Base-by-base conservation (phyloP, 2,888 invertebrate genomes). In the Sthenelais limicola region DNA sequence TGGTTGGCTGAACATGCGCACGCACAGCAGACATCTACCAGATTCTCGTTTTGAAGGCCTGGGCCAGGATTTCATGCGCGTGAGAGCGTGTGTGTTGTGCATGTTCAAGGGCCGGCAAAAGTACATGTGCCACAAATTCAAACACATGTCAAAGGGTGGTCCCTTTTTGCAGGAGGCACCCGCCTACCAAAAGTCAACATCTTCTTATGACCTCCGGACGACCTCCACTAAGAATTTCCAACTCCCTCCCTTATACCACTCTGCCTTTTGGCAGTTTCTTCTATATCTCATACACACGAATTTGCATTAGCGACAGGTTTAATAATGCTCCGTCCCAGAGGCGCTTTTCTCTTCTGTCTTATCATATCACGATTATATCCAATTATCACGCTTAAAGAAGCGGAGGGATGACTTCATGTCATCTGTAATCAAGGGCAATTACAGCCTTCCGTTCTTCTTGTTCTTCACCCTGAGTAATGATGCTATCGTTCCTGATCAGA, bases 351-450 rank as follows among this genome's bases (percentile, higher is more conserved):
- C 62, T 3, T 7, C 62, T 38, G 62, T 62, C 62, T 62, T 35
- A 35, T 62, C 62, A 62, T 43, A 43, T 62, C 38, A 62, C 62
- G 43, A 62, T 62, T 62, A 62, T 43, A 38, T 35, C 62, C 62
- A 35, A 56, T 62, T 38, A 62, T 62, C 38, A 43, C 62, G 38
- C 62, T n/a, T 38, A 15, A 24, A 62, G 62, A 12, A 62, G 62
- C 38, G 62, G 12, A 35, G 62, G 43, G 62, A n/a, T 24, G 24
- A 62, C 35, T 62, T 62, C 43, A 62, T 62, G 62, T 62, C 62
- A 62, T 62, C 26, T 21, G 62, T 62, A 62, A 62, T 62, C 43
- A 62, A 21, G 24, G 62, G 35, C 18, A 62, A 62, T 62, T 62
- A 62, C n/a, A n/a, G 35, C 62, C 30, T 18, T 2, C 28, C 62